Evolutionary conservation across 2,888 invertebrate species (phyloP).

Genomic region (Scaptodrosophila latifasciaeformis): DNA sequence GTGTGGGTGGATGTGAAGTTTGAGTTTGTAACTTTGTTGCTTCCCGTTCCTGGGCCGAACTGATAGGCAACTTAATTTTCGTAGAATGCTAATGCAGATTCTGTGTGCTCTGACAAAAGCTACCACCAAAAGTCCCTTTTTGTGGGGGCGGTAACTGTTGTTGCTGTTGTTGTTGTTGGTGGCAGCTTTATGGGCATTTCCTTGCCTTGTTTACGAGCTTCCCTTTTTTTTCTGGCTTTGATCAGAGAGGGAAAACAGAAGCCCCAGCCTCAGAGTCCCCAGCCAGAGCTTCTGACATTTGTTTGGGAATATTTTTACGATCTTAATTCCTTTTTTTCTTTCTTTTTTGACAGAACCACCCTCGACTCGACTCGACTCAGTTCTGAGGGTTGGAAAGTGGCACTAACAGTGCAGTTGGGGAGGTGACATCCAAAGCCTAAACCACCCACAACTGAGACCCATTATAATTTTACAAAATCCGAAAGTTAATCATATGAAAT

Average conservation of each 20-base stretch:
- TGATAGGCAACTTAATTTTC: constrained; percentile 51
- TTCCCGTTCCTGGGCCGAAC: constrained; percentile 26
- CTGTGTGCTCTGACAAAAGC: too few species aligned
- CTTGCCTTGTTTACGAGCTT: constrained; percentile 53
- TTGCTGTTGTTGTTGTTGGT: constrained; percentile 40
- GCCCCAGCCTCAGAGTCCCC: constrained; percentile 36
- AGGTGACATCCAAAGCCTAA: constrained; percentile 13
- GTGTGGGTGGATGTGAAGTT: too few species aligned
- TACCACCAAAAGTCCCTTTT: too few species aligned
- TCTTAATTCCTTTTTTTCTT: constrained; percentile 53
- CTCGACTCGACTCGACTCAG: too few species aligned
- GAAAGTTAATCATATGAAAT: constrained; percentile 60
- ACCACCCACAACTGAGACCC: constrained; percentile 28
- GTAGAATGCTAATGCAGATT: constrained; percentile 60
- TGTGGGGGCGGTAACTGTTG: constrained; percentile 16
- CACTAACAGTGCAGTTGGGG: constrained; percentile 21
- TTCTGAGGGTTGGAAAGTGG: constrained; percentile 40
- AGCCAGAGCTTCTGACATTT: constrained; percentile 35
- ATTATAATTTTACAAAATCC: constrained; percentile 64
- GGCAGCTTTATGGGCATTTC: constrained; percentile 48
- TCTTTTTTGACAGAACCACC: constrained; percentile 14
- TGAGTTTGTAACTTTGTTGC: constrained; percentile 10
- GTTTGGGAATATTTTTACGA: constrained; percentile 54
- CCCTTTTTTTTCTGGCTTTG: constrained; percentile 25
- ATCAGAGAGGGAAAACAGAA: constrained; percentile 15